Evolutionary conservation across 1,140 invertebrate genomes (phyloP), one percentile per base, ranked within the genome.

Genomic region (Meloidogyne floridensis): DNA sequence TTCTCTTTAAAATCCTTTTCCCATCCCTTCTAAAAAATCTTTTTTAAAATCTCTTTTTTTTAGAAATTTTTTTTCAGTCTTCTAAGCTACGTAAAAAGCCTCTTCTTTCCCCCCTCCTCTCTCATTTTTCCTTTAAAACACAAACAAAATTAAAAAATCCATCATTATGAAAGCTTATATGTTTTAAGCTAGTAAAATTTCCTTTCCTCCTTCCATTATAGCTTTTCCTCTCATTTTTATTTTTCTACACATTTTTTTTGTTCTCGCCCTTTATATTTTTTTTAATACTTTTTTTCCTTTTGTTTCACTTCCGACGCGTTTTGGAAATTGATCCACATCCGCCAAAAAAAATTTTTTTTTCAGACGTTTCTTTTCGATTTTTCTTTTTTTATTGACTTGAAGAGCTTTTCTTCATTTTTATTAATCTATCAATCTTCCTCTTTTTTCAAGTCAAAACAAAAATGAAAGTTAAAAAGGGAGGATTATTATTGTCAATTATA

Each of bases 261-360:
- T 47, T 47, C 47, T 47, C 47, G 47, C 47, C 47, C 47, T 56
- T 47, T 47, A 47, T 47, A 47, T 47, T 6, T 47, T 47, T 59
- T 59, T 3, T 59, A 15, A 15, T 59, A 15, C 15, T 59, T 15
- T 11, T 56, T 59, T 59, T 15, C 3, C 15, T 4, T 8, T 65
- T 65, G n/a, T 65, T 65, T 65, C n/a, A 65, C 15, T 65, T 65
- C 59, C 59, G 59, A 65, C 59, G 59, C n/a, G 7, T 32, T 32
- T 65, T 65, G 15, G 59, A 65, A 65, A 65, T 65, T 65, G 59
- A 65, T 65, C 59, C 59, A 65, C n/a, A 65, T n/a, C 15, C 59
- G 15, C 59, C 59, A 65, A 65, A 65, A 65, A 65, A 65, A 15
- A 32, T 1, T 32, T 32, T 65, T 65, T 65, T 65, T 18, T 65